Conservation (phyloP, 2,113 vertebrate genomes). For the Caretta caretta region DNA sequence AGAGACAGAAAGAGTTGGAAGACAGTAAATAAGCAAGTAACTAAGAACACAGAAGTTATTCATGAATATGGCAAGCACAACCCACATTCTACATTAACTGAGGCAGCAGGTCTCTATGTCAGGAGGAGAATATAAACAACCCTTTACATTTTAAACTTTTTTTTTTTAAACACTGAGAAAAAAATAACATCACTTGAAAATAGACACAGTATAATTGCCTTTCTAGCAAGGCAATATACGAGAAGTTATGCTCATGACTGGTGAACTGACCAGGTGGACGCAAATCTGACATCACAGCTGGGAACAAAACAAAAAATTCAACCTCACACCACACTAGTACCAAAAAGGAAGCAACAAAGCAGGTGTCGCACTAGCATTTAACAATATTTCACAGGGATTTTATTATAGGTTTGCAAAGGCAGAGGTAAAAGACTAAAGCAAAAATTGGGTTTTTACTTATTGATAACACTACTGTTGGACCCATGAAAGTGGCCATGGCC, state of each 20-base stretch:
- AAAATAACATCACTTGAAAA: neutral
- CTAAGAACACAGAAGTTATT: neutral
- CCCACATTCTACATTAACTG: neutral
- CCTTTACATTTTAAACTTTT: neutral
- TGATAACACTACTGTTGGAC: neutral
- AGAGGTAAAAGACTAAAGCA: rapidly evolving
- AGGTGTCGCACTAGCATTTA: neutral
- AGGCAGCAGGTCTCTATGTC: neutral
- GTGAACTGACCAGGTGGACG: neutral
- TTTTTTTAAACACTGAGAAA: neutral
- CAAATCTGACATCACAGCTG: neutral
- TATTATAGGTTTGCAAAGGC: neutral
- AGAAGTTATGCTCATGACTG: neutral
- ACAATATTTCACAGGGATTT: neutral
- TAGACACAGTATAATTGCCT: neutral
- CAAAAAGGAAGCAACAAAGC: neutral
- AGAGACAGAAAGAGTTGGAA: neutral
- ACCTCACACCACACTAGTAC: rapidly evolving
- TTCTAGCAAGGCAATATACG: neutral
- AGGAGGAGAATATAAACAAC: neutral
- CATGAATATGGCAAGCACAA: neutral
- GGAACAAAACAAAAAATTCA: neutral
- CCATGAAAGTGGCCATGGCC: neutral
- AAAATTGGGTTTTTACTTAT: neutral
- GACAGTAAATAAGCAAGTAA: neutral